A percentile compares a stretch with the other conserved stretches of the same genome.
phyloP scores from a whole-genome alignment of 2,888 invertebrate genomes.

The Clistopyga incitator region DNA sequence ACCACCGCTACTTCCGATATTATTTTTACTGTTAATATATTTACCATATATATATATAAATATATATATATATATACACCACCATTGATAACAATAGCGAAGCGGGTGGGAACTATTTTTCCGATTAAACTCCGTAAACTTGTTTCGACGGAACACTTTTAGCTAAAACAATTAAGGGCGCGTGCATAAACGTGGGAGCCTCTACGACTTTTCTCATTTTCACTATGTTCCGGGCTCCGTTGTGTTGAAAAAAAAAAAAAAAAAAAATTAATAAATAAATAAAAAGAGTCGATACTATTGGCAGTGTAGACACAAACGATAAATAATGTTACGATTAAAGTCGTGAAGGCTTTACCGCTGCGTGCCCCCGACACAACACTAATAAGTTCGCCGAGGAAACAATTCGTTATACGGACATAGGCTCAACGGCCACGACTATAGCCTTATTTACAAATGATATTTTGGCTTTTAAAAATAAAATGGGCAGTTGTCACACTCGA shows the following conservation, averaged over 20 bases:
- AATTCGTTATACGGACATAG: constrained; percentile 39
- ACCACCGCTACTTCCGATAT: constrained; percentile 47
- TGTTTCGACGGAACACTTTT: constrained; percentile 33
- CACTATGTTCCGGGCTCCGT: constrained; percentile 15
- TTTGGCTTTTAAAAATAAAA: constrained; percentile 60
- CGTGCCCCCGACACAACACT: constrained; percentile 24
- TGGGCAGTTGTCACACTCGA: constrained; percentile 45
- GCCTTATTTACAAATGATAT: constrained; percentile 46
- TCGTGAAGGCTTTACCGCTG: constrained; percentile 37
- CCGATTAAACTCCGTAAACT: constrained; percentile 28
- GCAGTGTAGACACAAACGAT: constrained; percentile 15
- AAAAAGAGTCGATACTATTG: constrained; percentile 23
- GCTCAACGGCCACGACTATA: constrained; percentile 42
- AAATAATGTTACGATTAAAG: constrained; percentile 32
- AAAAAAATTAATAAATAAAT: neutral
- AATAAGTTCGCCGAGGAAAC: constrained; percentile 30
- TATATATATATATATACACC: constrained; percentile 3
- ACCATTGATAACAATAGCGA: constrained; percentile 33
- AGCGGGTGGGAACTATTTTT: constrained; percentile 40
- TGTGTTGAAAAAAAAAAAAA: constrained; percentile 9
- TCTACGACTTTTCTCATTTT: constrained; percentile 36
- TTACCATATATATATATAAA: constrained; percentile 6
- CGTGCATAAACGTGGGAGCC: constrained; percentile 12
- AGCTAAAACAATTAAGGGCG: constrained; percentile 17
- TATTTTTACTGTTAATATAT: constrained; percentile 52